phyloP scores from a whole-genome alignment of 2,797 vertebrate species.

The Sebastes iracundus region DNA sequence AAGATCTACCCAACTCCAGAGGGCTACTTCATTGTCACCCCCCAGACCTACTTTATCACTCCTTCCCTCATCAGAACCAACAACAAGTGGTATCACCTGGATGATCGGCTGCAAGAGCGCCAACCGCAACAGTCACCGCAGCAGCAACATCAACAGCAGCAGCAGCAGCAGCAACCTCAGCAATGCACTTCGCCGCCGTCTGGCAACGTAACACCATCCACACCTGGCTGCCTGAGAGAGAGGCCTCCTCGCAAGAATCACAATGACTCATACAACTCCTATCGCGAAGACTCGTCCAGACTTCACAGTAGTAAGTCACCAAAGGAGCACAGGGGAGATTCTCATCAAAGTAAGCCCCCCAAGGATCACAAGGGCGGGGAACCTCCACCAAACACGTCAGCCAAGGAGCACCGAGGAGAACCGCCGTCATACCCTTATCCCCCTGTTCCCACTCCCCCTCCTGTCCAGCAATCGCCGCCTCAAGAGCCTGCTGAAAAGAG shows the following conservation, averaged over 20 bases:
- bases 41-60: slow-evolving; percentile 99
- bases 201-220: slow-evolving; percentile 92
- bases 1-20: slow-evolving; percentile 99
- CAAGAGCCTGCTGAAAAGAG: slow-evolving; percentile 89
- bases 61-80: slow-evolving; percentile 99
- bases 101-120: slow-evolving; percentile 94
- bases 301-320: slow-evolving; percentile 92
- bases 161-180: slow-evolving; percentile 73
- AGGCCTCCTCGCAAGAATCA: slow-evolving; percentile 94
- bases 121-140: slow-evolving; percentile 76
- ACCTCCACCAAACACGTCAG: slow-evolving; percentile 84
- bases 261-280: slow-evolving; percentile 95
- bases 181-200: slow-evolving; percentile 96
- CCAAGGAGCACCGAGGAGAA: slow-evolving; percentile 86
- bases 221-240: slow-evolving; percentile 94
- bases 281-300: slow-evolving; percentile 92
- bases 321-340: slow-evolving; percentile 83
- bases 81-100: slow-evolving; percentile 99
- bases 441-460: slow-evolving; percentile 85
- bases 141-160: slow-evolving; percentile 85
- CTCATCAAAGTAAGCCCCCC: slow-evolving; percentile 71
- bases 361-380: slow-evolving; percentile 87
- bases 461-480: slow-evolving; percentile 82
- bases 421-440: slow-evolving; percentile 83
- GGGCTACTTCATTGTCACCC: slow-evolving; percentile 99